Evolutionary conservation across 2,888 invertebrate species (phyloP).

Genomic region (Trichogramma evanescens): DNA sequence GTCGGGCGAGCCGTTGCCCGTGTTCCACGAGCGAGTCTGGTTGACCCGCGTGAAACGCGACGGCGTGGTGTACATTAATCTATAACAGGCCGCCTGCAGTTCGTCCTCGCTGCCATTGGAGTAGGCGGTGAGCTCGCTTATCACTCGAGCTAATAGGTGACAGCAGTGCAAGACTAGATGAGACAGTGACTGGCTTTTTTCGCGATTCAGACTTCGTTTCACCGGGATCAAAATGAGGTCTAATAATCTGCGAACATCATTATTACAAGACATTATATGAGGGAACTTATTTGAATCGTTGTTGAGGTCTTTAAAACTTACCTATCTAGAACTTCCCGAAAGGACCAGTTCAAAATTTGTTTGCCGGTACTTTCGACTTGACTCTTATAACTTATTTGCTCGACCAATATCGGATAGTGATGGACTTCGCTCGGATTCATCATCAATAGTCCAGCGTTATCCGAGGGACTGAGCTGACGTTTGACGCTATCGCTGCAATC

Average conservation of each 20-base stretch:
- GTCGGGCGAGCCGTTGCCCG: slow-evolving; percentile 93
- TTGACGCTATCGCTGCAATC: slow-evolving; percentile 50
- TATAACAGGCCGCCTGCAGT: slow-evolving; percentile 64
- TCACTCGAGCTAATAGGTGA: slow-evolving; percentile 71
- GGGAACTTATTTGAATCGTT: not conserved
- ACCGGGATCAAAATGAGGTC: slow-evolving; percentile 78
- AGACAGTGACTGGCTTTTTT: slow-evolving; percentile 53
- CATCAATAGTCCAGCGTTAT: slow-evolving; percentile 63
- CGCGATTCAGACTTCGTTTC: slow-evolving; percentile 51
- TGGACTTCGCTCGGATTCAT: slow-evolving; percentile 62
- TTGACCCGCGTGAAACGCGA: slow-evolving; percentile 87
- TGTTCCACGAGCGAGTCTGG: slow-evolving; percentile 89
- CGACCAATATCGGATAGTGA: slow-evolving; percentile 69
- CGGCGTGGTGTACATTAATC: slow-evolving; percentile 77
- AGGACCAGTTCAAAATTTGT: slow-evolving; percentile 54
- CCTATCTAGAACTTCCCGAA: slow-evolving; percentile 72
- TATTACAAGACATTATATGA: not conserved
- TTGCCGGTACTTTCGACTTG: slow-evolving; percentile 46
- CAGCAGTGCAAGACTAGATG: slow-evolving; percentile 63
- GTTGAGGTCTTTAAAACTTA: not conserved
- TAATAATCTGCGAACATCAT: slow-evolving; percentile 53
- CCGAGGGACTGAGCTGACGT: slow-evolving; percentile 59
- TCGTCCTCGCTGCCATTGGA: slow-evolving; percentile 73
- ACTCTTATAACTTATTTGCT: slow-evolving; percentile 69
- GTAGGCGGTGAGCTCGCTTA: slow-evolving; percentile 80